Percentiles rank a stretch among this genome's conserved stretches.
Conservation (phyloP, 1,140 invertebrate genomes). For the Anoplophora glabripennis region DNA sequence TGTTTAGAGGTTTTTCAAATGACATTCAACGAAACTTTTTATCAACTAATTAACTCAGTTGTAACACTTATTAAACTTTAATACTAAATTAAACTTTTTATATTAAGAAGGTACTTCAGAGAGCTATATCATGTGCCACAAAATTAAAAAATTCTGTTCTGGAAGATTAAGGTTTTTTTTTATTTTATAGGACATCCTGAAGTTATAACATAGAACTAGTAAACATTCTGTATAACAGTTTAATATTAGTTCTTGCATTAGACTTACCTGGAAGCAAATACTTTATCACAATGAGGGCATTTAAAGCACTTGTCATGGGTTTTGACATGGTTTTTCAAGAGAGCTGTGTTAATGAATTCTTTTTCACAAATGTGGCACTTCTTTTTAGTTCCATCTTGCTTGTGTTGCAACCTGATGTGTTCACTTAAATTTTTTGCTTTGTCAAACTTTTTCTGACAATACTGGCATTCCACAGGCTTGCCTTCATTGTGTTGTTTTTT, state of each 20-base stretch:
- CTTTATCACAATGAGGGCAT: conserved; percentile 33
- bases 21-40: too few relatives aligned
- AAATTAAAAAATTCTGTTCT: neutral
- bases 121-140: too few relatives aligned
- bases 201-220: neutral
- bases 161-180: neutral
- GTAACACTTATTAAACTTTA: too few relatives aligned
- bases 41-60: too few relatives aligned
- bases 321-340: conserved; percentile 36
- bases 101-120: too few relatives aligned
- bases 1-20: too few relatives aligned
- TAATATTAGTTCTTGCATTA: neutral
- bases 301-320: conserved; percentile 38
- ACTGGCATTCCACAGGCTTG: conserved; percentile 26
- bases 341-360: conserved; percentile 34
- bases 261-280: conserved; percentile 32
- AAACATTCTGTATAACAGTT: neutral
- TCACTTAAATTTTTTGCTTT: conserved; percentile 38
- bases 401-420: conserved; percentile 39
- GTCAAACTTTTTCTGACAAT: conserved; percentile 35
- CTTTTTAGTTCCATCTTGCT: conserved; percentile 31
- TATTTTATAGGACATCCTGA: too few relatives aligned
- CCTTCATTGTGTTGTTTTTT: conserved; percentile 27
- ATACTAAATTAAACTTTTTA: too few relatives aligned
- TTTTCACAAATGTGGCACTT: conserved; percentile 38